These are phyloP conservation scores for Nomada fabriciana DNA, from an alignment of 2,888 invertebrate species.

Conservation along the genomic window DNA sequence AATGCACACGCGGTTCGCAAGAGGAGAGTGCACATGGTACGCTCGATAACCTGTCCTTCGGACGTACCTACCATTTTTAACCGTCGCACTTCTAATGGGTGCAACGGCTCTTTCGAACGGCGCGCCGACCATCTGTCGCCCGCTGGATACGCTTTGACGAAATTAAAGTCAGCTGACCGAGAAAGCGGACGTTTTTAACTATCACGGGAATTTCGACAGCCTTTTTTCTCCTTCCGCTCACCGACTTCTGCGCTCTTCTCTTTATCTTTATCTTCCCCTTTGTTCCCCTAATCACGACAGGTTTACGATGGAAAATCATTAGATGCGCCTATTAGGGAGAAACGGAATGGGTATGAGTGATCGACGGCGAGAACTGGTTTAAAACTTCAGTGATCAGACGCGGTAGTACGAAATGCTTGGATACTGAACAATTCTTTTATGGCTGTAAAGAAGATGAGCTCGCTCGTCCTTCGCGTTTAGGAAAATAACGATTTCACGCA, in stretches of 20 bases:
- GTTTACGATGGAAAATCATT: not conserved
- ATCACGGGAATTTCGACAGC: constrained; percentile 42
- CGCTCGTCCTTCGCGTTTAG: too few relatives aligned
- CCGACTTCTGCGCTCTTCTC: too few relatives aligned
- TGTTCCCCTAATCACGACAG: not conserved
- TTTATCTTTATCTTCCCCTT: not conserved
- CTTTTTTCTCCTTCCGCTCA: not conserved
- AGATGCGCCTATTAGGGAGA: too few relatives aligned
- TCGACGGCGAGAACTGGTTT: too few relatives aligned
- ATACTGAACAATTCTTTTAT: too few relatives aligned
- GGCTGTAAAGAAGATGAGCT: too few relatives aligned
- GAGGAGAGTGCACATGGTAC: constrained; percentile 59
- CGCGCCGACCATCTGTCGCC: constrained; percentile 83
- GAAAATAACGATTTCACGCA: too few relatives aligned
- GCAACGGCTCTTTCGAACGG: constrained; percentile 83
- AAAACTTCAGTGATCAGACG: too few relatives aligned
- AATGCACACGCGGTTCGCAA: constrained; percentile 31
- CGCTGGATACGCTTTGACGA: constrained; percentile 81
- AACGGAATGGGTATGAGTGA: too few relatives aligned
- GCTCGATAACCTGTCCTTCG: constrained; percentile 74
- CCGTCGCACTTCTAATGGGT: constrained; percentile 77
- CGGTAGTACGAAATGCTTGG: too few relatives aligned
- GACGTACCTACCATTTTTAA: constrained; percentile 73
- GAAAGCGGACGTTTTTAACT: constrained; percentile 59
- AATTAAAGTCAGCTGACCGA: constrained; percentile 83